A percentile compares a stretch with the other conserved stretches of the same genome.
Evolutionary conservation across 2,797 vertebrate species (phyloP).

Genomic region (Enteromius fasciolatus): DNA sequence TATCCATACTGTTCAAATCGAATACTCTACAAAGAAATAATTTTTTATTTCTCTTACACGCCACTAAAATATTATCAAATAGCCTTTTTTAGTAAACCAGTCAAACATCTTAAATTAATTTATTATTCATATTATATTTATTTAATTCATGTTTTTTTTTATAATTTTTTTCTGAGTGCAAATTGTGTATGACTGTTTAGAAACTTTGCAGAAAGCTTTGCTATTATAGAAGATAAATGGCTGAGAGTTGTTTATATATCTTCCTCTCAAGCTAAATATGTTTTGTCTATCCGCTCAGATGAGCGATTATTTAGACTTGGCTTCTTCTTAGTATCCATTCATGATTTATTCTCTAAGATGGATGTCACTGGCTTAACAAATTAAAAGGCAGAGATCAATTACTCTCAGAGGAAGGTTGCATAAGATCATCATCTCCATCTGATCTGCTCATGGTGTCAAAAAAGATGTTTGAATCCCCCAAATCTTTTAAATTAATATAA

Average conservation of each 20-base stretch:
- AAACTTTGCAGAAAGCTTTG: neutral
- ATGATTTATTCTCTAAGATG: conserved; percentile 42
- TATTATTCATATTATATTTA: neutral
- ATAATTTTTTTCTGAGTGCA: neutral
- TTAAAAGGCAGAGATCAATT: conserved; percentile 24
- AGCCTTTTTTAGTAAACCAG: neutral
- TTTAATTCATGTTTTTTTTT: neutral
- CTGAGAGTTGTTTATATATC: conserved; percentile 19
- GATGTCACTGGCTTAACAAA: conserved; percentile 8
- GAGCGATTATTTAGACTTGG: conserved; percentile 13
- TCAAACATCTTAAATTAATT: neutral
- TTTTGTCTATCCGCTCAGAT: conserved; percentile 36
- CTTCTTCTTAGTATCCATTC: conserved; percentile 43
- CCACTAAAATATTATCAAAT: neutral
- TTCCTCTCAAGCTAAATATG: conserved; percentile 28
- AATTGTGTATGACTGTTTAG: conserved; percentile 1
- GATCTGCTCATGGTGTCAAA: conserved; percentile 34
- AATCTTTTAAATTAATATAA: conserved; percentile 47
- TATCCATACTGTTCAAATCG: neutral
- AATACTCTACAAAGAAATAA: neutral
- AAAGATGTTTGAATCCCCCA: conserved; percentile 33
- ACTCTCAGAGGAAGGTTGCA: conserved; percentile 14
- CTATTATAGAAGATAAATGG: conserved; percentile 5
- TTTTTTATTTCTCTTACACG: neutral
- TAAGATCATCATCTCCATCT: conserved; percentile 26